A percentile compares a stretch with the other conserved stretches of the same genome.
Evolutionary conservation across 2,113 vertebrate genomes (phyloP).

Genomic region (Numenius arquata): DNA sequence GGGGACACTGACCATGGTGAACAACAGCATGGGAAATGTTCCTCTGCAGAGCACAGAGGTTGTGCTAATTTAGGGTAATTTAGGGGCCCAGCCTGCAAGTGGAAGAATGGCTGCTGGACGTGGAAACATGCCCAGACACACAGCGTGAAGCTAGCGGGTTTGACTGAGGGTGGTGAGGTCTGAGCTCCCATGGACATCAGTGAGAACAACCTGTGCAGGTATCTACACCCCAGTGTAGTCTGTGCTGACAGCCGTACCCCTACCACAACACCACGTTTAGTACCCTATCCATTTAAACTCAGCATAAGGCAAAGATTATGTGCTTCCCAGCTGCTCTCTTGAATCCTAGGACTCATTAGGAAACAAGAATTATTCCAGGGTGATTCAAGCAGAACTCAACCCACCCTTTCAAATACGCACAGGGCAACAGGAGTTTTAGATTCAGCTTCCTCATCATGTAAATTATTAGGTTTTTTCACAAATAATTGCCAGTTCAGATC

Average conservation of each 20-base stretch:
- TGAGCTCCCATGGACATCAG: not conserved
- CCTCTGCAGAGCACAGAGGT: not conserved
- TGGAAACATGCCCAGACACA: not conserved
- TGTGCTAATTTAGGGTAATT: not conserved
- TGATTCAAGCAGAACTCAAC: not conserved
- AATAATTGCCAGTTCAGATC: not conserved
- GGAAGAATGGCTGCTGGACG: not conserved
- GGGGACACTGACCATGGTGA: rapidly evolving
- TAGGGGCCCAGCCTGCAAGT: not conserved
- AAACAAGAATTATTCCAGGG: not conserved
- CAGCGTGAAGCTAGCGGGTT: rapidly evolving
- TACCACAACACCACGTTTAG: not conserved
- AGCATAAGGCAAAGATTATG: not conserved
- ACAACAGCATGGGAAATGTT: rapidly evolving
- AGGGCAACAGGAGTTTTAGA: not conserved
- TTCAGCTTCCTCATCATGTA: not conserved
- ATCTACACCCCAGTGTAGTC: rapidly evolving
- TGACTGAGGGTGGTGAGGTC: not conserved
- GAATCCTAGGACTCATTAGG: not conserved
- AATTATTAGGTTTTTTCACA: not conserved
- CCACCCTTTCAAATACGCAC: not conserved
- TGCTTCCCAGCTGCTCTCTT: not conserved
- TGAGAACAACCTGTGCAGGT: not conserved
- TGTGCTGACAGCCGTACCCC: rapidly evolving
- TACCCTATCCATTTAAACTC: not conserved